Base-by-base conservation (phyloP, 1,140 invertebrate genomes). In the Drosophila murphyi region DNA sequence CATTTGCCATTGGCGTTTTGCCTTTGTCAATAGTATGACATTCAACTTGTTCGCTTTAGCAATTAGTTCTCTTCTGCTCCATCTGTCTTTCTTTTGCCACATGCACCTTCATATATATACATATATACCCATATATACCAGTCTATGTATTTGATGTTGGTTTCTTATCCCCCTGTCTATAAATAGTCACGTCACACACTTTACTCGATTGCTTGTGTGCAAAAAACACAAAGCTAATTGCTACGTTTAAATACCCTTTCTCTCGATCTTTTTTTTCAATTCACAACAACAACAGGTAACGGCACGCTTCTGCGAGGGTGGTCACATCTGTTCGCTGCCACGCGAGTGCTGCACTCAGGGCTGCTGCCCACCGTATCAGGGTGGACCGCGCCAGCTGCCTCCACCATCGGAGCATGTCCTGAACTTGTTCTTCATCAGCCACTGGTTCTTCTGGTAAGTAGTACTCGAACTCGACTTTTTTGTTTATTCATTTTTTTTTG, bases 281-380 rank as follows among this genome's bases (percentile, higher is more conserved):
- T 20, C 20, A 20, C 20, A 20, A 20, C 20, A 20, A 20, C 20
- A 20, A 20, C 69, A 92, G 92, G 92, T 92, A 37, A 60, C 75
- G 47, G 91, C 91, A 32, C 85, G 92, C 59, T 92, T 92, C 56
- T 95, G 95, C 78, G 93, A 94, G 78, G 94, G 94, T 50, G 94
- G 94, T 3, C 93, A 94, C 57, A 92, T 92, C 1, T 96, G 96
- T 85, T 94, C 95, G 43, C 94, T 95, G 69, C 95, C 95, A 63
- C 95, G 95, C 92, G 94, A 95, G 85, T 96, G 96, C 91, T 96
- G 96, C 93, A 94, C 94, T 45, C 93, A 95, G 90, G 96, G 95
- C 57, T 96, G 96, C 92, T 96, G 96, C 92, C 95, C 95, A 70
- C 92, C 94, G 1, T 92, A 93, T 70, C 93, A 92, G 85, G 93